These are phyloP conservation scores for Halictus ligatus DNA, from an alignment of 2,888 invertebrate species.

Conservation along the genomic window DNA sequence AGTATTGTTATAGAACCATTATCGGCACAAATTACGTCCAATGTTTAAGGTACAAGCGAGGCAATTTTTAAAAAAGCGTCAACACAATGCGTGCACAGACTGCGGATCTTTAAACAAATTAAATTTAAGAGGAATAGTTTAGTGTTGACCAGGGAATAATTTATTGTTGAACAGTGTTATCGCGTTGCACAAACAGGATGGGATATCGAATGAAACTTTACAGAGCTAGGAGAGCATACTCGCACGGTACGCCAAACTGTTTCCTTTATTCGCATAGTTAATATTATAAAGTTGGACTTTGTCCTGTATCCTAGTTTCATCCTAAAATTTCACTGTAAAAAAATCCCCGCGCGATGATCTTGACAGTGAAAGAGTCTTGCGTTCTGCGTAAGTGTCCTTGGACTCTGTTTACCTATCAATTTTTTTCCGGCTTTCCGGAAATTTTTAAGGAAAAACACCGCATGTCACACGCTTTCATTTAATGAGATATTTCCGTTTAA, in stretches of 20 bases:
- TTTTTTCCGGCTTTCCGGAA: too few relatives aligned
- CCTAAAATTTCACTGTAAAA: neutral
- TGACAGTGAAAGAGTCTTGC: neutral
- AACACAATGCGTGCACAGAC: too few relatives aligned
- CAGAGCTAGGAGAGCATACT: neutral
- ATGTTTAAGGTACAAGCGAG: too few relatives aligned
- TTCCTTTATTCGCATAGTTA: conserved; percentile 25
- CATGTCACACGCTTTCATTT: too few relatives aligned
- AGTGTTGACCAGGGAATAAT: too few relatives aligned
- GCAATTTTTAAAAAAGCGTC: too few relatives aligned
- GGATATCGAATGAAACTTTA: neutral
- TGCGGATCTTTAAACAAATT: too few relatives aligned
- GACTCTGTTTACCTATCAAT: neutral
- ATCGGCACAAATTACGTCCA: too few relatives aligned
- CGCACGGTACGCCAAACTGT: neutral
- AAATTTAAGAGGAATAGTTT: too few relatives aligned
- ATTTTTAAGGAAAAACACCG: too few relatives aligned
- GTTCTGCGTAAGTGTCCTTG: neutral
- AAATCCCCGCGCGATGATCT: neutral
- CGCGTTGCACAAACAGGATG: neutral
- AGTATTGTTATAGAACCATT: too few relatives aligned
- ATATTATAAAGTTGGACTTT: conserved; percentile 6
- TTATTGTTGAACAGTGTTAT: neutral
- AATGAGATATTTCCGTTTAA: too few relatives aligned
- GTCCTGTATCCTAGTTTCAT: neutral